Evolutionary conservation across 2,113 vertebrate genomes (phyloP).

Genomic region (Gymnobelideus leadbeateri): DNA sequence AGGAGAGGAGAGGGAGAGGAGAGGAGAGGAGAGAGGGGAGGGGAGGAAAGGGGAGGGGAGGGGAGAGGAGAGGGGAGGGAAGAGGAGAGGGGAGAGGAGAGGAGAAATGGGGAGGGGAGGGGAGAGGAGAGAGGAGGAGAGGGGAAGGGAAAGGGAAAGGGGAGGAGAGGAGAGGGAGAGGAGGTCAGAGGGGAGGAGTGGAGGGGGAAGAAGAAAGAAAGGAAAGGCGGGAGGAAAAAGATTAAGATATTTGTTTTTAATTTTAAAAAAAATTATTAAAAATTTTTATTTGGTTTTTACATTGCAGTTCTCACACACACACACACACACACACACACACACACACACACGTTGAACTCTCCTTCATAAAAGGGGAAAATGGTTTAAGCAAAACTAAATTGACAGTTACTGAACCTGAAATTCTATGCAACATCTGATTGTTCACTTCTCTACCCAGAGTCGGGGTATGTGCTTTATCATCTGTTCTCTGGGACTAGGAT

Average conservation of each 20-base stretch:
- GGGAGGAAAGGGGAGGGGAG: no score
- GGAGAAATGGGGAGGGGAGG: neutral
- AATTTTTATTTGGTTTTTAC: neutral
- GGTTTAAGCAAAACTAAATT: neutral
- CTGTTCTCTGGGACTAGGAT: neutral
- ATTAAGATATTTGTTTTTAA: neutral
- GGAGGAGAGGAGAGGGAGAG: neutral
- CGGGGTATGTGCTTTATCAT: neutral
- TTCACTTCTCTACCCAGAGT: neutral
- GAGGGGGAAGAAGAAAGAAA: no score
- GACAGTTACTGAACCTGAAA: neutral
- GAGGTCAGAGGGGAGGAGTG: no score
- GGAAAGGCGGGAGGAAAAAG: neutral
- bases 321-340: neutral
- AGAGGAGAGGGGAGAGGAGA: neutral
- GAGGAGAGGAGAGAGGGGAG: no score
- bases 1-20: neutral
- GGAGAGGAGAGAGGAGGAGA: neutral
- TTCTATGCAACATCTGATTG: neutral
- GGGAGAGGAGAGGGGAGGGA: neutral
- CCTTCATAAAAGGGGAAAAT: neutral
- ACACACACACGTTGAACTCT: neutral
- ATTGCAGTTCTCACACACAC: neutral
- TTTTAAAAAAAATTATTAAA: neutral
- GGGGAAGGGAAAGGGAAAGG: neutral